phyloP scores from a whole-genome alignment of 2,797 vertebrate species.

The Platalea minor region DNA sequence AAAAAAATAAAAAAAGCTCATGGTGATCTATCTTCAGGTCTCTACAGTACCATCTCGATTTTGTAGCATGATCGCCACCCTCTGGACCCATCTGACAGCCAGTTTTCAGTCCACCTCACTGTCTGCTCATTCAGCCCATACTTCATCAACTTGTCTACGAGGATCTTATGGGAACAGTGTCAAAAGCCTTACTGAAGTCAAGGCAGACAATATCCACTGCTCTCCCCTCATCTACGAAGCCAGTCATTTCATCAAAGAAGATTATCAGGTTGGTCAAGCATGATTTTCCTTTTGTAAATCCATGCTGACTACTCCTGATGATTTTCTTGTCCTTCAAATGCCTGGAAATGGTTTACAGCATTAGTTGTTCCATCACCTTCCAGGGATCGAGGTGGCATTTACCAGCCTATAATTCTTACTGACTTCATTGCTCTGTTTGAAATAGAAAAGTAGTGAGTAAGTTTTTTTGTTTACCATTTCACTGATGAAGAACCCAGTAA shows the following conservation, averaged over 20 bases:
- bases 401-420: background rate
- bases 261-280: background rate
- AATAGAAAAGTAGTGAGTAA: background rate
- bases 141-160: background rate
- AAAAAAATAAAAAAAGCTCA: background rate
- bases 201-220: background rate
- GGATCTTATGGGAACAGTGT: background rate
- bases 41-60: background rate
- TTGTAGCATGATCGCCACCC: background rate
- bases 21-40: background rate
- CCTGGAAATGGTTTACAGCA: background rate
- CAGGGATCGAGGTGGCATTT: background rate
- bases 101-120: background rate
- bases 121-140: background rate
- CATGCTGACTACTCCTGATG: background rate
- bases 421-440: background rate
- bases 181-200: background rate
- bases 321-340: background rate
- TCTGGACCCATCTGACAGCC: background rate
- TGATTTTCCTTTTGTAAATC: background rate
- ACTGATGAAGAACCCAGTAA: background rate
- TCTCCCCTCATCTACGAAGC: background rate
- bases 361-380: background rate
- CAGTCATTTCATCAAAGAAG: background rate
- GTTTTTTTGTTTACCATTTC: background rate